phyloP scores from a whole-genome alignment of 1,140 invertebrate genomes.

The Lethocerus indicus region DNA sequence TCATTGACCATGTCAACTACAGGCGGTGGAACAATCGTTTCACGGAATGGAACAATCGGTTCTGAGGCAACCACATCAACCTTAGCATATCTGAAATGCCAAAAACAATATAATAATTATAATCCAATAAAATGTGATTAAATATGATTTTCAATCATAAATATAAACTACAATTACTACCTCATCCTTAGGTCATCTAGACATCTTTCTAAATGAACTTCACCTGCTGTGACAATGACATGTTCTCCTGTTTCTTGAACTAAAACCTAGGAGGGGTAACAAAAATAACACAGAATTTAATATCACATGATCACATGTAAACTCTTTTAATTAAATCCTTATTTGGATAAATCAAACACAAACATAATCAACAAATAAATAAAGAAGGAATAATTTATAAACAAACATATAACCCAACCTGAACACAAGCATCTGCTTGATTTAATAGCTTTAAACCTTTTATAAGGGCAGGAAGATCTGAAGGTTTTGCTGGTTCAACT shows the following conservation, averaged over 20 bases:
- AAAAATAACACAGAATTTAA: neutral
- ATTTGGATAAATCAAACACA: no score
- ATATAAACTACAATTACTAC: slow-evolving; percentile 19
- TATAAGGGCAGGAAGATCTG: slow-evolving; percentile 64
- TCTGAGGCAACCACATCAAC: slow-evolving; percentile 78
- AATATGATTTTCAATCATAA: neutral
- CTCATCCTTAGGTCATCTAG: slow-evolving; percentile 58
- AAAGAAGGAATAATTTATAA: neutral
- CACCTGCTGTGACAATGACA: slow-evolving; percentile 89
- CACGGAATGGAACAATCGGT: slow-evolving; percentile 91
- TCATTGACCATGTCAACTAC: slow-evolving; percentile 83
- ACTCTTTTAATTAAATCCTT: no score
- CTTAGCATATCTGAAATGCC: slow-evolving; percentile 56
- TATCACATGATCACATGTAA: no score
- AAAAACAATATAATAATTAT: slow-evolving; percentile 15
- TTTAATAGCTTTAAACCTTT: slow-evolving; percentile 60
- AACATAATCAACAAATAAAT: no score
- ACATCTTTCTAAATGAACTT: slow-evolving; percentile 94
- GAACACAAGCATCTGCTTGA: slow-evolving; percentile 86
- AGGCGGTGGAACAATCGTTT: slow-evolving; percentile 75
- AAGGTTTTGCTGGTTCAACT: slow-evolving; percentile 72
- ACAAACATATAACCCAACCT: slow-evolving; percentile 23
- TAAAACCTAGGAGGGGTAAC: slow-evolving; percentile 31
- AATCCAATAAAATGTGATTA: neutral
- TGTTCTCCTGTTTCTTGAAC: slow-evolving; percentile 91